phyloP scores from a whole-genome alignment of 1,140 invertebrate species.

The Amphibalanus amphitrite region DNA sequence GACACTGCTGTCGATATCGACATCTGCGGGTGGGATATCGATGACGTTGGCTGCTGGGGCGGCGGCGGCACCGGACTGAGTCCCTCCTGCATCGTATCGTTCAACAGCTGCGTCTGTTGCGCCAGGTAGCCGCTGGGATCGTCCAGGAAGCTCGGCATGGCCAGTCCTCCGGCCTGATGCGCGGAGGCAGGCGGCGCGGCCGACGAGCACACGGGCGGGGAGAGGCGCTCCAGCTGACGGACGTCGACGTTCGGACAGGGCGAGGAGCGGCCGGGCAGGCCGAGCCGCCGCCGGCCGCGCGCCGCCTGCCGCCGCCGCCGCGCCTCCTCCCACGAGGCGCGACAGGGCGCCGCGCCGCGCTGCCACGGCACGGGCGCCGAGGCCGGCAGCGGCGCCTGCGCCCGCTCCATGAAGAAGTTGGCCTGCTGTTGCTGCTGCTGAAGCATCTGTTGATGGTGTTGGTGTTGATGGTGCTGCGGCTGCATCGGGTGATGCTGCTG shows the following conservation, averaged over 20 bases:
- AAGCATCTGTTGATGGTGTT: neutral
- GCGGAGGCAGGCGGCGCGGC: constrained; percentile 19
- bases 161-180: too few relatives aligned
- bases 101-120: constrained; percentile 63
- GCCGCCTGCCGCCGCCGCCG: neutral
- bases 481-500: neutral
- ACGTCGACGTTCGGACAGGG: constrained; percentile 39
- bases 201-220: constrained; percentile 21
- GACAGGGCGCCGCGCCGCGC: constrained; percentile 11
- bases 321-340: constrained; percentile 11
- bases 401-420: neutral
- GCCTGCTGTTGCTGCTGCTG: neutral
- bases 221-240: constrained; percentile 26
- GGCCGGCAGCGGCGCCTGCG: neutral
- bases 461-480: neutral
- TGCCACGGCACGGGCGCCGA: neutral
- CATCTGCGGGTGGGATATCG: too few relatives aligned
- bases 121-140: constrained; percentile 74
- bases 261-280: constrained; percentile 10
- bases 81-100: constrained; percentile 44
- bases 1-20: too few relatives aligned
- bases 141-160: constrained; percentile 57
- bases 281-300: too few relatives aligned
- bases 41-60: too few relatives aligned
- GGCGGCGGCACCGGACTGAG: neutral